Percentiles rank a stretch among this genome's conserved stretches.
Evolutionary conservation across 2,797 vertebrate species (phyloP).

Genomic region (Clarias platycephalus): DNA sequence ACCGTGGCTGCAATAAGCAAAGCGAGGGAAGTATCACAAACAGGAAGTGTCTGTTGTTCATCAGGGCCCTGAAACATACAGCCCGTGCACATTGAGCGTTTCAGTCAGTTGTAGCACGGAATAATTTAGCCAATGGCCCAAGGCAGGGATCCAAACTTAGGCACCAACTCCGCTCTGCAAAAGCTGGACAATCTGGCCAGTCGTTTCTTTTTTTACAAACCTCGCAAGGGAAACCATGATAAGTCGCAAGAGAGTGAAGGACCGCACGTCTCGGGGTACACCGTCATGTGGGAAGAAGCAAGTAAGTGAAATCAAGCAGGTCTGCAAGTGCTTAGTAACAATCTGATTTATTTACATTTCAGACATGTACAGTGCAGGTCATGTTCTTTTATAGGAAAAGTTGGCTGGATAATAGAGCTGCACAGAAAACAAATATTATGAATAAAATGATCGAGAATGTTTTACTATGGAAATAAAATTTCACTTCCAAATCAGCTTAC

Average conservation of each 20-base stretch:
- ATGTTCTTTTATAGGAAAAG: background rate
- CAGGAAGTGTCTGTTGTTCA: constrained; percentile 84
- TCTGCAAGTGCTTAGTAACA: no score
- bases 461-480: no score
- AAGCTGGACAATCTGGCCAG: constrained; percentile 84
- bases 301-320: constrained; percentile 81
- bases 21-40: constrained; percentile 63
- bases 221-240: constrained; percentile 81
- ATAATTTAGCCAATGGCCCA: constrained; percentile 79
- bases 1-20: constrained; percentile 54
- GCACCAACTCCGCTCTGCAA: constrained; percentile 76
- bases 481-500: background rate
- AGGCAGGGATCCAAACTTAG: constrained; percentile 75
- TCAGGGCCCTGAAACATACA: constrained; percentile 42
- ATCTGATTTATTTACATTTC: no score
- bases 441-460: background rate
- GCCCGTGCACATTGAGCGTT: constrained; percentile 54
- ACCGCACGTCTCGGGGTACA: constrained; percentile 80
- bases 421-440: background rate
- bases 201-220: constrained; percentile 82
- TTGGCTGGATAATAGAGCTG: background rate
- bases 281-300: constrained; percentile 82
- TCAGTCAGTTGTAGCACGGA: constrained; percentile 51
- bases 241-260: constrained; percentile 79
- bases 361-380: background rate